These are phyloP conservation scores for Tetranychus piercei DNA, from an alignment of 2,888 invertebrate species.

Conservation along the genomic window DNA sequence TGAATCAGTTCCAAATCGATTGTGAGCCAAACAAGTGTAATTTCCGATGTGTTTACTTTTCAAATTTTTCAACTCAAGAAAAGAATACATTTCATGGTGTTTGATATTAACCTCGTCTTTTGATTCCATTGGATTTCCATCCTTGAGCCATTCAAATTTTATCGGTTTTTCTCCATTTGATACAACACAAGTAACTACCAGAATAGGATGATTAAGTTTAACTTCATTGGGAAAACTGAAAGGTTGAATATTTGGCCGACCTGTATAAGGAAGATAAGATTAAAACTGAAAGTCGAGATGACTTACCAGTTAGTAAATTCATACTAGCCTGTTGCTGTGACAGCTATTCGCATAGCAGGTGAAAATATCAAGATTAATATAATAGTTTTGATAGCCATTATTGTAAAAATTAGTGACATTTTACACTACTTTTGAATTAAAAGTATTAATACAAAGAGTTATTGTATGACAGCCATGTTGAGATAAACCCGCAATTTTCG, in stretches of 20 bases:
- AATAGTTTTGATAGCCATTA: background rate
- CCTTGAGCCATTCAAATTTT: background rate
- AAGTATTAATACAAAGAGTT: no score
- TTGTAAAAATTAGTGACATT: background rate
- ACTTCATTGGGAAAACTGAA: background rate
- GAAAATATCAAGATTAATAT: background rate
- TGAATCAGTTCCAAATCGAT: constrained; percentile 21
- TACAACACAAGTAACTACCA: background rate
- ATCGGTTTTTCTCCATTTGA: background rate
- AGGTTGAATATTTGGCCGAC: background rate
- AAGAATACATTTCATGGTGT: constrained; percentile 5
- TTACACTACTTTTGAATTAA: no score
- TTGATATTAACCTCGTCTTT: background rate
- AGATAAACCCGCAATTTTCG: no score
- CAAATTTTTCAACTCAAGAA: constrained; percentile 19
- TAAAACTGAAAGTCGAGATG: background rate
- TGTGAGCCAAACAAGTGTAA: constrained; percentile 23
- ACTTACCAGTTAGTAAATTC: background rate
- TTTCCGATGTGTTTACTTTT: constrained; percentile 21
- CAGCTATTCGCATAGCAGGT: background rate
- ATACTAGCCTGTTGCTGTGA: background rate
- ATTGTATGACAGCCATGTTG: no score
- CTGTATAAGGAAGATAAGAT: background rate
- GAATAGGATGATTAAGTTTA: background rate
- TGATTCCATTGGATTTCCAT: background rate